phyloP scores from a whole-genome alignment of 2,888 invertebrate genomes.

The Brachypterus glaber region DNA sequence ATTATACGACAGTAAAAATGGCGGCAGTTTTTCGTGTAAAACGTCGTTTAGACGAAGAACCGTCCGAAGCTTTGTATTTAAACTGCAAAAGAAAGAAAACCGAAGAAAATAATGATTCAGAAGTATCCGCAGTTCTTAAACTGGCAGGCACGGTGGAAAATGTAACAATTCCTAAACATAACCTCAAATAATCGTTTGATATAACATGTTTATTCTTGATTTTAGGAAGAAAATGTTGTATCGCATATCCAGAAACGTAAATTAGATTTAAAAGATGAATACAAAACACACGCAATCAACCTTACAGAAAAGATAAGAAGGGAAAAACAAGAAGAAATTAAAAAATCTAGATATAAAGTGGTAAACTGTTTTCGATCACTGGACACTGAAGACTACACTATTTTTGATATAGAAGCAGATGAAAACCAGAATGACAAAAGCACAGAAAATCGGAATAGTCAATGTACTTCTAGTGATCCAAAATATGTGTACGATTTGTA shows the following conservation, averaged over 20 bases:
- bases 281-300: constrained; percentile 42
- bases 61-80: constrained; percentile 59
- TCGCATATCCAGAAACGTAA: constrained; percentile 41
- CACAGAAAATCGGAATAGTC: constrained; percentile 17
- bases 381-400: constrained; percentile 34
- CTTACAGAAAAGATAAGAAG: constrained; percentile 41
- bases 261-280: constrained; percentile 40
- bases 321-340: constrained; percentile 40
- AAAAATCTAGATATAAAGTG: constrained; percentile 49
- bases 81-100: constrained; percentile 61
- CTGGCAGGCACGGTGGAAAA: constrained; percentile 61
- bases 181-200: no score
- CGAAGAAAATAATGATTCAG: constrained; percentile 36
- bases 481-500: constrained; percentile 56
- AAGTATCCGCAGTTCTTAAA: constrained; percentile 55
- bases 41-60: constrained; percentile 60
- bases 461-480: constrained; percentile 13
- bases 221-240: constrained; percentile 41
- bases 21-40: constrained; percentile 64
- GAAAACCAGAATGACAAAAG: constrained; percentile 19
- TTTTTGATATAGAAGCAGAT: constrained; percentile 50
- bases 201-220: constrained; percentile 4
- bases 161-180: constrained; percentile 40
- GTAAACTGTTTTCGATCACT: constrained; percentile 48
- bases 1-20: no score